Percentiles rank a stretch among this genome's conserved stretches.
Conservation (phyloP, 2,113 vertebrate genomes). For the Cinclus cinclus region DNA sequence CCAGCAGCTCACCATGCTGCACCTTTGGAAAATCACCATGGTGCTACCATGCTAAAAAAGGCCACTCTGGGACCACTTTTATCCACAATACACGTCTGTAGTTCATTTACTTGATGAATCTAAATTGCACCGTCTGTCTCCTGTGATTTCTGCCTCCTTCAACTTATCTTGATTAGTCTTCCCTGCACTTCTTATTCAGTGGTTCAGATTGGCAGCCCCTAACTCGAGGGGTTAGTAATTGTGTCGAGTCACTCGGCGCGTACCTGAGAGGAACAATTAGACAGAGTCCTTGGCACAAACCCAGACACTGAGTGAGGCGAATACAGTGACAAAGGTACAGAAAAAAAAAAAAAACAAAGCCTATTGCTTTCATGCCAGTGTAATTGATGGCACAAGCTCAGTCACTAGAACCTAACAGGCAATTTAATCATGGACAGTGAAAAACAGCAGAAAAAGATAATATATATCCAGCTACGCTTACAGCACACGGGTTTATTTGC, state of each 20-base stretch:
- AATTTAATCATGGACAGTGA: not conserved
- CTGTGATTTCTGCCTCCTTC: not conserved
- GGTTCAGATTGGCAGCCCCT: not conserved
- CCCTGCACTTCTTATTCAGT: not conserved
- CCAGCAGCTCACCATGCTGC: not conserved
- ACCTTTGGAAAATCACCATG: not conserved
- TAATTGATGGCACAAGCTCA: not conserved
- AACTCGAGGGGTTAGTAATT: not conserved
- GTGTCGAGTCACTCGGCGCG: not conserved
- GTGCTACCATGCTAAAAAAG: not conserved
- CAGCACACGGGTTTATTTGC: not conserved
- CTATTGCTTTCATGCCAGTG: not conserved
- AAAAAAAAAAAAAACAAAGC: accelerated
- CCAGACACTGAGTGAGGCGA: not conserved
- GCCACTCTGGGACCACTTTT: not conserved
- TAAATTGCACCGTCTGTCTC: not conserved
- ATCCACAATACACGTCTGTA: not conserved
- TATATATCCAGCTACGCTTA: not conserved
- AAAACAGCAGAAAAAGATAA: not conserved
- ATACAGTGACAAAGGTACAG: not conserved
- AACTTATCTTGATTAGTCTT: not conserved
- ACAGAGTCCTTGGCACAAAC: not conserved
- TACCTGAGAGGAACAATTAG: not conserved
- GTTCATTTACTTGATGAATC: conserved; percentile 12
- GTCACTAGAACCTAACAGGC: not conserved